A percentile compares a stretch with the other conserved stretches of the same genome.
Evolutionary conservation across 1,140 invertebrate species (phyloP).

Genomic region (Cylas formicarius): DNA sequence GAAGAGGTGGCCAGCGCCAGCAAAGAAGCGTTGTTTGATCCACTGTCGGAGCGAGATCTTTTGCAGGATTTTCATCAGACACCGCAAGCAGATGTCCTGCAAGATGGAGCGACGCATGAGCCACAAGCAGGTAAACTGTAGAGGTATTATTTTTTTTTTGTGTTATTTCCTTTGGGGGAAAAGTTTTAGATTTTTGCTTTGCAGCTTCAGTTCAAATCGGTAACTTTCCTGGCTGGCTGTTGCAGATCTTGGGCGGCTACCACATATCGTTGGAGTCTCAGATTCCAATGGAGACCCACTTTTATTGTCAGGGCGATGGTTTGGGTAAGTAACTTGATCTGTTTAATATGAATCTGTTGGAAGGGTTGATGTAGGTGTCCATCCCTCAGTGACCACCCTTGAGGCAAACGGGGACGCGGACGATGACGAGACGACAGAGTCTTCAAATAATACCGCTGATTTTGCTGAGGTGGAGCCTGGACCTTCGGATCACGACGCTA

Average conservation of each 20-base stretch:
- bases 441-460: conserved; percentile 19
- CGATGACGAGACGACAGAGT: conserved; percentile 16
- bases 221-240: conserved; percentile 38
- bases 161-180: neutral
- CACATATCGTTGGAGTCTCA: conserved; percentile 5
- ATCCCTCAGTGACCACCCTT: conserved; percentile 35
- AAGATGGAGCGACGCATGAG: neutral
- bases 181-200: conserved; percentile 5
- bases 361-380: conserved; percentile 30
- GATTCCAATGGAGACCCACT: conserved; percentile 34
- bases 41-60: conserved; percentile 33
- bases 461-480: conserved; percentile 22
- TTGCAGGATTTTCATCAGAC: conserved; percentile 33
- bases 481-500: conserved; percentile 19
- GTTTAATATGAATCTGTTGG: conserved; percentile 7
- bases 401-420: conserved; percentile 31
- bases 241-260: conserved; percentile 32
- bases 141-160: conserved; percentile 3
- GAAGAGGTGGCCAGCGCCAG: conserved; percentile 25
- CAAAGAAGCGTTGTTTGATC: conserved; percentile 36
- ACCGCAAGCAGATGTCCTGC: conserved; percentile 12
- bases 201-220: conserved; percentile 12
- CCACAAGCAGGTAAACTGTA: conserved; percentile 7
- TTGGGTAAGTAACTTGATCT: conserved; percentile 29
- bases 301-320: conserved; percentile 41